Conservation (phyloP, 2,113 vertebrate species). For the Catharus bicknelli region DNA sequence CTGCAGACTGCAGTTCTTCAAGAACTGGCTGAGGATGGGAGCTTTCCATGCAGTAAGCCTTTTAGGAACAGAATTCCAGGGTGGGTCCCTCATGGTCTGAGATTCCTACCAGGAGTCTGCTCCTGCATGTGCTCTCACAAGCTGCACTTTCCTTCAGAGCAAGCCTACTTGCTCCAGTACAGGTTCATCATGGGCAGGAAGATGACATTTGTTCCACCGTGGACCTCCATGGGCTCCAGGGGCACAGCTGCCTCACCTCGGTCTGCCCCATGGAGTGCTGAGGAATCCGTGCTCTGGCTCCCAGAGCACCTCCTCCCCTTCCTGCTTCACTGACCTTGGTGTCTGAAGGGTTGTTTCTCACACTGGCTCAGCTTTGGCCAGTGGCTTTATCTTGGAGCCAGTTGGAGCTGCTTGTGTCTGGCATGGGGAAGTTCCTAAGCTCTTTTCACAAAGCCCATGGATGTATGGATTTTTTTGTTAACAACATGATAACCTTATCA, state of each 20-base stretch:
- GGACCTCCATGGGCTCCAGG: neutral
- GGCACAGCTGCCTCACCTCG: neutral
- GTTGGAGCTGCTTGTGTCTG: fast-evolving
- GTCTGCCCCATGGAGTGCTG: neutral
- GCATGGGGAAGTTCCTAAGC: neutral
- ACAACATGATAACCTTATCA: neutral
- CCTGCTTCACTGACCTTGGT: neutral
- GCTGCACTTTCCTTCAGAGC: neutral
- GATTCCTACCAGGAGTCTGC: neutral
- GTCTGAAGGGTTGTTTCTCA: neutral
- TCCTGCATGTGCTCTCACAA: neutral
- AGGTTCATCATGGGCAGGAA: neutral
- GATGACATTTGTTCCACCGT: neutral
- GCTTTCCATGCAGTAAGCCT: neutral
- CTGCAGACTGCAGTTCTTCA: neutral
- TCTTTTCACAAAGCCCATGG: neutral
- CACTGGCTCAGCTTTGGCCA: neutral
- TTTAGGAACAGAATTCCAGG: neutral
- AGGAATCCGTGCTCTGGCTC: neutral
- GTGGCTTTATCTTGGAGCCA: neutral
- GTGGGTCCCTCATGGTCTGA: fast-evolving
- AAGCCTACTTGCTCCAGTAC: neutral
- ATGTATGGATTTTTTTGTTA: neutral
- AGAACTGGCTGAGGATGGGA: neutral
- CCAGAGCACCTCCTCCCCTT: neutral